Percentiles rank a stretch among this genome's conserved stretches.
phyloP scores from a whole-genome alignment of 2,113 vertebrate genomes.

The Coreoperca whiteheadi region DNA sequence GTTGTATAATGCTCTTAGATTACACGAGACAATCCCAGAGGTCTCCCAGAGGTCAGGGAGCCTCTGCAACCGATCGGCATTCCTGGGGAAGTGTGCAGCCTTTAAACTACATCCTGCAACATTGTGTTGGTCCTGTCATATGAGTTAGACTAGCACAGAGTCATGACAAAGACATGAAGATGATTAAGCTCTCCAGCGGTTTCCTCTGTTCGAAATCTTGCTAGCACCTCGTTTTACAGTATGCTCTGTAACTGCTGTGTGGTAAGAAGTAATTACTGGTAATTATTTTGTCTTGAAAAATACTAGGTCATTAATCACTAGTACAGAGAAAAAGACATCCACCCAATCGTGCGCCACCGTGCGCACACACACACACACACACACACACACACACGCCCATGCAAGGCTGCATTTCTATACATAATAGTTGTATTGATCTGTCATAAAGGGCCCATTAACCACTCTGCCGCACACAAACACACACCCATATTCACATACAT shows the following conservation, averaged over 20 bases:
- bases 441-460: slow-evolving; percentile 54
- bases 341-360: neutral
- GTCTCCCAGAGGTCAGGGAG: slow-evolving; percentile 49
- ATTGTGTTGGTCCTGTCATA: slow-evolving; percentile 14
- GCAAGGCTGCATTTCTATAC: slow-evolving; percentile 35
- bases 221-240: neutral
- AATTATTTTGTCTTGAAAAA: slow-evolving; percentile 44
- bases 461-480: slow-evolving; percentile 39
- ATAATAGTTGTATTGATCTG: slow-evolving; percentile 57
- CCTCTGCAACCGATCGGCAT: slow-evolving; percentile 17
- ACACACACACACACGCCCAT: slow-evolving; percentile 1
- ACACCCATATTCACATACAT: slow-evolving; percentile 16
- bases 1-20: slow-evolving; percentile 58
- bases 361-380: neutral
- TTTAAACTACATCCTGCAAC: slow-evolving; percentile 8
- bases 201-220: neutral
- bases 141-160: slow-evolving; percentile 9
- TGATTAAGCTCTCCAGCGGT: slow-evolving; percentile 18
- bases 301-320: slow-evolving; percentile 13
- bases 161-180: slow-evolving; percentile 14
- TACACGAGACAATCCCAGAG: slow-evolving; percentile 43
- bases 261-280: slow-evolving; percentile 37
- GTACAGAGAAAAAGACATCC: slow-evolving; percentile 15
- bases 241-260: neutral
- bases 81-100: neutral